Evolutionary conservation across 2,888 invertebrate genomes (phyloP), one percentile per base, ranked within the genome.

Genomic region (Maniola hyperantus): DNA sequence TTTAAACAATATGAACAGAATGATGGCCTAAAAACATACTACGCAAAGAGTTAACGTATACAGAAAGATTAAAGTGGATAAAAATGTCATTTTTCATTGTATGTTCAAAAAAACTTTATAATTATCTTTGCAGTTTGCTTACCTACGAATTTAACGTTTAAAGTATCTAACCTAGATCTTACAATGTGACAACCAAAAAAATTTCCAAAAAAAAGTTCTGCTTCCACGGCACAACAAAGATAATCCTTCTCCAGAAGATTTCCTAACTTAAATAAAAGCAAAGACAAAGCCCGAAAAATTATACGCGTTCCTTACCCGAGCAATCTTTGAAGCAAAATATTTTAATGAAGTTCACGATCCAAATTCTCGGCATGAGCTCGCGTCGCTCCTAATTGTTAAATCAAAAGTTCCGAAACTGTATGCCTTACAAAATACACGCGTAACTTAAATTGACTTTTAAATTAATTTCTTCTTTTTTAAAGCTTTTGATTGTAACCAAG

Each of bases 281-380:
- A 54, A 59, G 20, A 65, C 58, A 68, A 65, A 59, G 42, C 48
- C 60, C 33, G 42, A 62, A 64, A 79, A 76, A 76, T 78, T 76
- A 77, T 78, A 76, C 74, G 63, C 78, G 78, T 76, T 71, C 72
- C 76, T 73, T 71, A 71, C 67, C 78, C 72, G 73, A 78, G 79
- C 60, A 44, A 64, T 55, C 59, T 83, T 78, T 77, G 73, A 72
- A 76, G 80, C 77, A 79, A 84, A 87, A 85, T 84, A 85, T 87
- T 87, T 87, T 86, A 87, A 88, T 85, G 83, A 86, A 86, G 79
- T 83, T 79, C 77, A 26, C 73, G 58, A 63, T 51, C 42, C 75
- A 79, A 77, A 81, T 82, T 82, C 79, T 81, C 77, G 77, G 77
- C 77, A 73, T 76, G 74, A 72, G 33, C 62, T 48, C 72, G 67